These are phyloP conservation scores for Phrynocephalus guinanensis DNA, from an alignment of 2,797 vertebrate genomes.

Conservation along the genomic window DNA sequence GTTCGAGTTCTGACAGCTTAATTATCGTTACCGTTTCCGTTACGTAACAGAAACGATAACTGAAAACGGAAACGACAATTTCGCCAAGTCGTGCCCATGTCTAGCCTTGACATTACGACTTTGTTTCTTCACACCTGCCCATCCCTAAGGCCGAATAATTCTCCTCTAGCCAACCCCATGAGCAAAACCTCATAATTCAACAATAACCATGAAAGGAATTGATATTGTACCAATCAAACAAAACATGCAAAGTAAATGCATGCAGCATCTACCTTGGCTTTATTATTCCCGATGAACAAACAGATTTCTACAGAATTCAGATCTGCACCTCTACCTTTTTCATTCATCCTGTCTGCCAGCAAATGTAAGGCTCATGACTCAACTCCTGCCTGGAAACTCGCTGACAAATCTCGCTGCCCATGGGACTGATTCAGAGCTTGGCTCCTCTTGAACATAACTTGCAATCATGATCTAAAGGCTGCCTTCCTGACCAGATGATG, in stretches of 20 bases:
- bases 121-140: neutral
- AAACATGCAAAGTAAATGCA: neutral
- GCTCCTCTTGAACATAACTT: constrained; percentile 62
- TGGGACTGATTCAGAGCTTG: constrained; percentile 66
- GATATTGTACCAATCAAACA: neutral
- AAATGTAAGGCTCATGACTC: constrained; percentile 61
- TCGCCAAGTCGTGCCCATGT: no score
- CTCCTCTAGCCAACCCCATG: neutral
- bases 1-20: no score
- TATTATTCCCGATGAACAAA: neutral
- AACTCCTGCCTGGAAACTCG: constrained; percentile 58
- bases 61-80: no score
- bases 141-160: neutral
- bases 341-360: neutral
- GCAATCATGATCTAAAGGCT: constrained; percentile 69
- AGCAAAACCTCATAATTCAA: neutral
- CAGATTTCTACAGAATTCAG: constrained; percentile 33
- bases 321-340: constrained; percentile 25
- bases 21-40: no score
- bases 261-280: neutral
- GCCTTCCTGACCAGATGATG: constrained; percentile 50
- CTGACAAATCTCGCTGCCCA: constrained; percentile 50
- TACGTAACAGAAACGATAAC: no score
- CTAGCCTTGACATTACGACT: neutral
- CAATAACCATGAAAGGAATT: neutral